Percentiles rank a stretch among this genome's conserved stretches.
Conservation (phyloP, 2,888 invertebrate genomes). For the Didymodactylos carnosus region DNA sequence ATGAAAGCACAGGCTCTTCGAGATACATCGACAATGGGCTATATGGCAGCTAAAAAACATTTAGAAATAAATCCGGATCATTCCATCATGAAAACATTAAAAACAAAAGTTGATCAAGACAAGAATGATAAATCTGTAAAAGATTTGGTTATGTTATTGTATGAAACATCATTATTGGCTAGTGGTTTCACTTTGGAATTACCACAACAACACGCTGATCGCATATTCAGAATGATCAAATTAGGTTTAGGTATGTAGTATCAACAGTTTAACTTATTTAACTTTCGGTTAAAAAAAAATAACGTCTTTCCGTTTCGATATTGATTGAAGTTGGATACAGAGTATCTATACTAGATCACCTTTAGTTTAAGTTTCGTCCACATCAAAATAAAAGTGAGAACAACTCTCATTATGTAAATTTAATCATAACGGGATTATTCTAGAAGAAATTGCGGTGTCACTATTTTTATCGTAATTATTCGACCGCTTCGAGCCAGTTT, state of each 20-base stretch:
- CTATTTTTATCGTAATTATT: no score
- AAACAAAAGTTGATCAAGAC: slow-evolving; percentile 71
- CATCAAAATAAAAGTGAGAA: no score
- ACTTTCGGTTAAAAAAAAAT: no score
- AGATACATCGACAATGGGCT: slow-evolving; percentile 91
- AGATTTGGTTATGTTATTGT: slow-evolving; percentile 79
- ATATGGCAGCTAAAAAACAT: slow-evolving; percentile 98
- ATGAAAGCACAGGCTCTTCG: slow-evolving; percentile 97
- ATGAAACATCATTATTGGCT: slow-evolving; percentile 80
- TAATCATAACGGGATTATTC: no score
- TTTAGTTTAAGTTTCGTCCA: no score
- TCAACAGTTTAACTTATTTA: no score
- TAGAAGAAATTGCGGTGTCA: no score
- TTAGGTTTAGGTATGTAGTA: slow-evolving; percentile 67
- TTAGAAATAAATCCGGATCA: slow-evolving; percentile 92
- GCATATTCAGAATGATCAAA: slow-evolving; percentile 96
- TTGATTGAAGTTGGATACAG: no score
- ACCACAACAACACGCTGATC: slow-evolving; percentile 61
- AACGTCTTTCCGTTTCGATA: no score
- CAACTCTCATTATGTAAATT: no score
- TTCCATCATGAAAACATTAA: slow-evolving; percentile 68
- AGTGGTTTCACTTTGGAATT: slow-evolving; percentile 91
- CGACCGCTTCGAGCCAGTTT: no score
- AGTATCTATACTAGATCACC: no score
- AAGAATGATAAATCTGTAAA: slow-evolving; percentile 96